These are phyloP conservation scores for Theristicus caerulescens DNA, from an alignment of 2,113 vertebrate species.

Conservation along the genomic window DNA sequence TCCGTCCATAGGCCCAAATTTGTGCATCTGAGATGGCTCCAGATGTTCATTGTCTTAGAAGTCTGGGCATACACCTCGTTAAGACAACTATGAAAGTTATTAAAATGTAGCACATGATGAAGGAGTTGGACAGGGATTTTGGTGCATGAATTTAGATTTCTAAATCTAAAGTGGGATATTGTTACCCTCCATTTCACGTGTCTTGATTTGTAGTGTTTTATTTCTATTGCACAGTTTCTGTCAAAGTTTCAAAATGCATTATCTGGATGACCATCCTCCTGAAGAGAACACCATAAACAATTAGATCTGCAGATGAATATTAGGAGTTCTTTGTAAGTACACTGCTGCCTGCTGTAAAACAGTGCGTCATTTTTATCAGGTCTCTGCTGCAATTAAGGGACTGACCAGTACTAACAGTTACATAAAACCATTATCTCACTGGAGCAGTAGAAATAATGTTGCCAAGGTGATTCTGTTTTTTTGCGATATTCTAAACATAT, in stretches of 20 bases:
- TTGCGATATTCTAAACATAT: constrained; percentile 33
- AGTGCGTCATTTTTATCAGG: neutral
- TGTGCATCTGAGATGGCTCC: neutral
- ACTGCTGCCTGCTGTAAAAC: neutral
- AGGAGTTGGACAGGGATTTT: neutral
- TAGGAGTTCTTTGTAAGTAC: neutral
- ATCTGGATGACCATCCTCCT: neutral
- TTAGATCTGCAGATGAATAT: neutral
- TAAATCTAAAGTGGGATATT: neutral
- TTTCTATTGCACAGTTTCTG: neutral
- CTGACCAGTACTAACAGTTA: constrained; percentile 6
- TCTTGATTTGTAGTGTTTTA: neutral
- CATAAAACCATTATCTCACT: constrained; percentile 35
- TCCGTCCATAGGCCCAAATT: accelerated
- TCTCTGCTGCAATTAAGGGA: neutral
- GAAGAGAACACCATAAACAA: neutral
- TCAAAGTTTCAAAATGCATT: neutral
- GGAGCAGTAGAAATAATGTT: constrained; percentile 24
- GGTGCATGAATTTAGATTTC: accelerated
- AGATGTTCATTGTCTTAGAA: accelerated
- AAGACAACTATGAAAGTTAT: neutral
- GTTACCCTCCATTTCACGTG: accelerated
- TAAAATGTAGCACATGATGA: accelerated
- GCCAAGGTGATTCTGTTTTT: neutral
- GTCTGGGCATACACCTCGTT: neutral